Percentiles rank a stretch among this genome's conserved stretches.
These are phyloP conservation scores for Hippocampus comes DNA, from an alignment of 2,113 vertebrate species.

Conservation along the genomic window DNA sequence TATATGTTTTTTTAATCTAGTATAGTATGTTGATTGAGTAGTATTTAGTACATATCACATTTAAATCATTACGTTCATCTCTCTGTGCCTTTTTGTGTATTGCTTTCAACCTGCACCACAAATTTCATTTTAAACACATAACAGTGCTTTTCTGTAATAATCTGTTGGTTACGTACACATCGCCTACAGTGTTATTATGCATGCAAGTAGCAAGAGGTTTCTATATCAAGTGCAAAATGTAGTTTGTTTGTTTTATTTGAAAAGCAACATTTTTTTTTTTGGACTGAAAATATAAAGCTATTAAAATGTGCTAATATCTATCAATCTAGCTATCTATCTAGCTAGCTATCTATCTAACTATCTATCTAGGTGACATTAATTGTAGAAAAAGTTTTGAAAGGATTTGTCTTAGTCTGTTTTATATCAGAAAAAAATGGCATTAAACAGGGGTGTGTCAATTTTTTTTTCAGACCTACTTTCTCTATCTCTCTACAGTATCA, in stretches of 20 bases:
- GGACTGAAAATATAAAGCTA: no score
- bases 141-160: neutral
- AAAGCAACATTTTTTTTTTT: no score
- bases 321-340: neutral
- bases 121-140: neutral
- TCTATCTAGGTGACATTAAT: neutral
- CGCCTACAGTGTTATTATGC: no score
- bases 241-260: no score
- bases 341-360: neutral
- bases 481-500: neutral
- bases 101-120: neutral
- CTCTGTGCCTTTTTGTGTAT: neutral
- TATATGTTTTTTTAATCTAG: no score
- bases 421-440: neutral
- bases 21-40: no score
- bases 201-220: no score
- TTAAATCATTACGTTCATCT: neutral
- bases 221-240: no score
- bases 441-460: neutral
- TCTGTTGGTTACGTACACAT: neutral
- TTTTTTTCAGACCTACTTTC: neutral
- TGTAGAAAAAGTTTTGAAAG: neutral
- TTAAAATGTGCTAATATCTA: neutral
- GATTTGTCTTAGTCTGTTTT: neutral
- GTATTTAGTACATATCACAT: no score